Evolutionary conservation across 2,888 invertebrate genomes (phyloP).

Genomic region (Herminia tarsipennalis): DNA sequence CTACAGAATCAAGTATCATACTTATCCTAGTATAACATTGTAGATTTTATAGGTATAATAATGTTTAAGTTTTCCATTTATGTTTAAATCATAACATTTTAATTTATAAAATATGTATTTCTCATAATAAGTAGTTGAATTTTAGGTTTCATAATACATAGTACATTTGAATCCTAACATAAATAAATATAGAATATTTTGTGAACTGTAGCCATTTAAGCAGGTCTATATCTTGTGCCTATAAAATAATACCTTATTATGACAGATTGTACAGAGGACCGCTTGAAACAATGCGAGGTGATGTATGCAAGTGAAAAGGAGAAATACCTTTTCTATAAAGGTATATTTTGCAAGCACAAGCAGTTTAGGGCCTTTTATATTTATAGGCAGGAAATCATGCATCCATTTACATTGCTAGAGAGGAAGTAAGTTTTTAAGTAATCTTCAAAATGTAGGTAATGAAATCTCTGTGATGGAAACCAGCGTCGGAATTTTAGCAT

Average conservation of each 20-base stretch:
- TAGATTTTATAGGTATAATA: conserved; percentile 42
- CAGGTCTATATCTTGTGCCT: conserved; percentile 66
- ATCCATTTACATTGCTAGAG: conserved; percentile 76
- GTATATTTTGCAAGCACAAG: conserved; percentile 77
- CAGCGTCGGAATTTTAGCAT: conserved; percentile 75
- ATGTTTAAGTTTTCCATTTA: conserved; percentile 44
- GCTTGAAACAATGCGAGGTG: conserved; percentile 77
- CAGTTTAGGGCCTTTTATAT: conserved; percentile 67
- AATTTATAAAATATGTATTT: conserved; percentile 37
- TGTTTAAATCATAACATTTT: conserved; percentile 36
- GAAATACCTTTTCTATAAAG: conserved; percentile 61
- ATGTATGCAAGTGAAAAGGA: conserved; percentile 77
- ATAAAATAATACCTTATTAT: conserved; percentile 69
- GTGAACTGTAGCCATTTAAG: conserved; percentile 61
- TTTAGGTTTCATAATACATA: conserved; percentile 39
- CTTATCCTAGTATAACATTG: conserved; percentile 19
- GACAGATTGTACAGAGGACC: conserved; percentile 77
- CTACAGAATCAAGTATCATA: conserved; percentile 15
- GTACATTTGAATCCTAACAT: conserved; percentile 32
- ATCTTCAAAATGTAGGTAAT: conserved; percentile 73
- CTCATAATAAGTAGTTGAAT: conserved; percentile 32
- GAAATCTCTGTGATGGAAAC: conserved; percentile 82
- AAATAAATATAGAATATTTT: conserved; percentile 30
- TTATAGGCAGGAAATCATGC: conserved; percentile 74
- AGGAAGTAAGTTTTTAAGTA: conserved; percentile 73